A percentile compares a stretch with the other conserved stretches of the same genome.
Conservation (phyloP, 2,113 vertebrate species). For the Ictalurus furcatus region DNA sequence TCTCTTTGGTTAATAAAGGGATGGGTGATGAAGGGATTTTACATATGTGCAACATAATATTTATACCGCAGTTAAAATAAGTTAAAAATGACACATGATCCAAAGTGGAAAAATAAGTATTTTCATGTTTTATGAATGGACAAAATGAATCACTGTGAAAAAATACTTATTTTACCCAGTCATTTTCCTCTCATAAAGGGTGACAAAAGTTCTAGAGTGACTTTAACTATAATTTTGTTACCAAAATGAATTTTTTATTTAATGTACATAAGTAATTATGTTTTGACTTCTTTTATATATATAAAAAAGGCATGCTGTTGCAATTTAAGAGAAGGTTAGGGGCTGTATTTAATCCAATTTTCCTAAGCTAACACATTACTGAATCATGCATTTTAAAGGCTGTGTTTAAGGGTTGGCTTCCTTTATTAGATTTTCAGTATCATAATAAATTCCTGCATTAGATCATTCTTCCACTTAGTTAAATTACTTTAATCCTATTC, state of each 20-base stretch:
- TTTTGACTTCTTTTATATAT: background rate
- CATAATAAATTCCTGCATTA: conserved; percentile 32
- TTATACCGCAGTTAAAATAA: too few relatives aligned
- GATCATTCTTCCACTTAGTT: conserved; percentile 30
- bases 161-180: background rate
- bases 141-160: background rate
- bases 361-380: background rate
- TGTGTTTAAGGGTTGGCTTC: background rate
- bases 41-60: too few relatives aligned
- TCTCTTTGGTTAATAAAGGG: too few relatives aligned
- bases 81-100: too few relatives aligned
- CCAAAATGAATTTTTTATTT: background rate
- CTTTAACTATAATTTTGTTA: background rate
- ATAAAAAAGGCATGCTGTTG: background rate
- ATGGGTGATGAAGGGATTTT: too few relatives aligned
- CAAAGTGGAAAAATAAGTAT: background rate
- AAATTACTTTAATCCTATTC: conserved; percentile 43
- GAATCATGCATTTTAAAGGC: background rate
- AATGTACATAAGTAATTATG: background rate
- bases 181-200: background rate
- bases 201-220: background rate
- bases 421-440: conserved; percentile 32
- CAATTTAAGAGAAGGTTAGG: background rate
- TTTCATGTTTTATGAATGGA: background rate
- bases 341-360: background rate